Evolutionary conservation across 2,113 vertebrate genomes (phyloP), one percentile per base, ranked within the genome.

Genomic region (Rafetus swinhoei): DNA sequence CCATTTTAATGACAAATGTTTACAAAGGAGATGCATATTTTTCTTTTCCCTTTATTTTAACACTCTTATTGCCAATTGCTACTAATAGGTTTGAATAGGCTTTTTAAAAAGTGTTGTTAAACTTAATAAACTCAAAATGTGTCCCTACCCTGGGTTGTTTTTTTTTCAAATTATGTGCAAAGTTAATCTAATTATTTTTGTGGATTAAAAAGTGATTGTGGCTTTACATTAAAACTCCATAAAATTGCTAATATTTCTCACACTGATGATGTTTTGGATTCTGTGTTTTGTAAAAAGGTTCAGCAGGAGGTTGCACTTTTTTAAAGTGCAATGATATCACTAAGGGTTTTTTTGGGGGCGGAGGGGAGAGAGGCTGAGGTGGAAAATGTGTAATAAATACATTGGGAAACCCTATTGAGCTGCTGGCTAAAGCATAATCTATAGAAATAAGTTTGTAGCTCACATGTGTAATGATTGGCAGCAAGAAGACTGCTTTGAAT

Each of bases 221-320:
- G 88, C 25, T 90, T 93, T 79, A 59, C 18, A 77, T 91, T 55
- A 1, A 35, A 55, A 82, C 77, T 9, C 76, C 77, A 12, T 72
- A 62, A 54, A 54, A 56, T 88, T 93, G 77, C 62, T 89, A 81
- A 59, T 25, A 92, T 29, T 93, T 93, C 65, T 93, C 16, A 84
- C 83, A 35, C 54, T 39, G 53, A 81, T 81, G 55, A 11, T 45
- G 79, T 27, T 82, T 90, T 94, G 50, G 65, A 72, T 35, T 35
- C 60, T 92, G 72, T 62, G 85, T 10, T 88, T 82, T 93, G 29
- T 90, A 45, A 92, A 69, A 95, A 84, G n/a, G 60, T 45, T 88
- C 60, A 88, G 81, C 15, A 14, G 8, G 32, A 29, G 35, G 55
- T 35, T 92, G 82, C 50, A 2, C 84, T 50, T 59, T 86, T 29